Base-by-base conservation (phyloP, 2,797 vertebrate genomes). In the Percopsis omiscomaycus region DNA sequence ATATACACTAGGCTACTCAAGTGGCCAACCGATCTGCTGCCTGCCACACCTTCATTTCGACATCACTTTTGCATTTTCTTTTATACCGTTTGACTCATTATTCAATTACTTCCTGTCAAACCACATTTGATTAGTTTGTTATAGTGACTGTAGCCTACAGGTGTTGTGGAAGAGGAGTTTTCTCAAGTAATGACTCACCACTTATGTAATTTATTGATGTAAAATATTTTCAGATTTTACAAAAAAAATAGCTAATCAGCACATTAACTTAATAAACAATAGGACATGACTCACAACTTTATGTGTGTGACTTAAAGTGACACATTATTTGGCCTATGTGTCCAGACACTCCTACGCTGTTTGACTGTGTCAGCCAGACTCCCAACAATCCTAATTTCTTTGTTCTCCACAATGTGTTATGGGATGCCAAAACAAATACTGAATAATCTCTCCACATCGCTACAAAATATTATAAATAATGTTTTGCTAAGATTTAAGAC, bases 21-120 rank as follows among this genome's bases (percentile, higher is more conserved):
- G 4, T 42, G 6, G 37, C 37, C 37, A 42, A 42, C 37, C 8
- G 37, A 42, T 9, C 37, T 42, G 37, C 37, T 42, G 69, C 3
- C 53, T 70, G 86, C 83, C 89, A 86, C 89, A 89, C 89, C 89
- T 89, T 82, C 81, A 80, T 89, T 86, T 89, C 85, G 84, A 89
- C 80, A 89, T 82, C 50, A 4, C 61, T 78, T 61, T 82, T 83
- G 74, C 61, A 69, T 8, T 44, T 51, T 48, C 59, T 61, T 83
- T 81, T 77, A 64, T 60, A 14, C 50, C 11, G 13, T 60, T 76
- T 90, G 88, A 88, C 58, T 90, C 85, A 88, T 54, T 58, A 50
- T 11, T 45, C 11, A 42, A 2, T 42, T 42, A 42, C 37, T 22
- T 22, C 22, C 11, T 15, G 47, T 15, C 47, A 3, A 48, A 15